Conservation (phyloP, 2,888 invertebrate genomes). For the Sepioteuthis lessoniana region DNA sequence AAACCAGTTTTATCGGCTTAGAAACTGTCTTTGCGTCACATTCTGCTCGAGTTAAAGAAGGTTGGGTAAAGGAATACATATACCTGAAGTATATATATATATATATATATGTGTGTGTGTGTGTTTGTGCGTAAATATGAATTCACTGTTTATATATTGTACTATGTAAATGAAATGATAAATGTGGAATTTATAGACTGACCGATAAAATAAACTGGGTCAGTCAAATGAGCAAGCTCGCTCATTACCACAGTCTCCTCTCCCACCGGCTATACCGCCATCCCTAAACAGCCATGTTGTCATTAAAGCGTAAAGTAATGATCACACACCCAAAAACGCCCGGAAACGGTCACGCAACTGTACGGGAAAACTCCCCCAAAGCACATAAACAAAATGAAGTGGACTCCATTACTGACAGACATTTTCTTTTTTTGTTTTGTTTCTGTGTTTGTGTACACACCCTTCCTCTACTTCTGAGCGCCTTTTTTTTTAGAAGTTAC, state of each 20-base stretch:
- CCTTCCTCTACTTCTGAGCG: background rate
- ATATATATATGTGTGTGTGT: background rate
- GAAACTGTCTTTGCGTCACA: no score
- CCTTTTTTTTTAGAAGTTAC: no score
- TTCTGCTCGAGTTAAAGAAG: no score
- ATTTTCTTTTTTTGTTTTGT: background rate
- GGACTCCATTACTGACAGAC: background rate
- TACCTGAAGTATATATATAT: no score
- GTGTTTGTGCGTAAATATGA: background rate
- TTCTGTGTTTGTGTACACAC: slow-evolving; percentile 34
- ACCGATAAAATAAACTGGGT: background rate
- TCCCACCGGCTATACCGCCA: background rate
- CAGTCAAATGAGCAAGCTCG: background rate
- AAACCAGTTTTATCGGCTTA: no score
- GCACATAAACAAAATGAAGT: background rate
- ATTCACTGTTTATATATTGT: no score
- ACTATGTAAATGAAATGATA: background rate
- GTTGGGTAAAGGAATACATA: no score
- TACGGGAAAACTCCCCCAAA: background rate
- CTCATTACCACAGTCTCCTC: background rate
- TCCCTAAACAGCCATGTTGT: background rate
- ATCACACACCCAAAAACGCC: background rate
- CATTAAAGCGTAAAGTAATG: background rate
- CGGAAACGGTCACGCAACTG: background rate
- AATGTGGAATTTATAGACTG: background rate